Conservation (phyloP, 2,797 vertebrate genomes). For the Scyliorhinus canicula region DNA sequence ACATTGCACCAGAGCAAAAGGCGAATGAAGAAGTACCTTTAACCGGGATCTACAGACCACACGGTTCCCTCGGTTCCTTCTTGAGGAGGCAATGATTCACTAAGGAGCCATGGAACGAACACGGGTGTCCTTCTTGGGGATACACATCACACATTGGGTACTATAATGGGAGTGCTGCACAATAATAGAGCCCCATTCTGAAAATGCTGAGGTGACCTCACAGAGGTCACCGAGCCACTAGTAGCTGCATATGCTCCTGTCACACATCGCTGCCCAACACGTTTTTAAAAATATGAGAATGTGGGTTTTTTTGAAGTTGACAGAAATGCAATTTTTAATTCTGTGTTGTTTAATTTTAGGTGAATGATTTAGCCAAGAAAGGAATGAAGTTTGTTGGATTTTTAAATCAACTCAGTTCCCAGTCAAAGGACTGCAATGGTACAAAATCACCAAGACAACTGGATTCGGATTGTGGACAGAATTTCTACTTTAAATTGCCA, state of each 20-base stretch:
- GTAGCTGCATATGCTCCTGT: not conserved
- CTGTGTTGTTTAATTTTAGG: constrained; percentile 53
- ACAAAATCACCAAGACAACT: constrained; percentile 43
- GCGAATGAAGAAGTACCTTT: not conserved
- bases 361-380: constrained; percentile 76
- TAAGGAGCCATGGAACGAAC: not conserved
- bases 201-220: not conserved
- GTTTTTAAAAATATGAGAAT: not conserved
- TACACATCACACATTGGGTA: not conserved
- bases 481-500: not conserved
- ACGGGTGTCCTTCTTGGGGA: not conserved
- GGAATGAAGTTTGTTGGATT: constrained; percentile 85
- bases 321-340: not conserved
- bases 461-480: constrained; percentile 47
- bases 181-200: not conserved
- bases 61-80: not conserved
- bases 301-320: not conserved
- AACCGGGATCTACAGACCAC: not conserved
- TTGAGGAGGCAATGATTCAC: not conserved
- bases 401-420: constrained; percentile 65
- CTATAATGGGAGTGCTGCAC: not conserved
- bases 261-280: not conserved
- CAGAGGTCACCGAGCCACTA: not conserved
- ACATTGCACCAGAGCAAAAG: not conserved
- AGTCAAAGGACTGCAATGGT: constrained; percentile 56